Evolutionary conservation across 2,113 vertebrate species (phyloP), one percentile per base, ranked within the genome.

Genomic region (Ptychochromis oligacanthus): DNA sequence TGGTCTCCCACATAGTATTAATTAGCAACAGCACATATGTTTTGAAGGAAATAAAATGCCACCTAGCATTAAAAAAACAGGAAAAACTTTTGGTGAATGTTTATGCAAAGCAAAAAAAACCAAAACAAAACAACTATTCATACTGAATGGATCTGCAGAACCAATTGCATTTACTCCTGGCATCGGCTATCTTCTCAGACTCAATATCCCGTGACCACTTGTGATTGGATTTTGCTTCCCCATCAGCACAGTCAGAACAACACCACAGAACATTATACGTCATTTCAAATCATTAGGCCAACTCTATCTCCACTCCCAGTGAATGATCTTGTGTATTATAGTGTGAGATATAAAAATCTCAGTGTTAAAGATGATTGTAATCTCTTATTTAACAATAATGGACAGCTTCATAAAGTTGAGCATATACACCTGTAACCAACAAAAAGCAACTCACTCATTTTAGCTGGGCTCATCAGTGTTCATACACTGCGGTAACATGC

Each of bases 161-260:
- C 46, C 18, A 77, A 60, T 60, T 78, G 43, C 43, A 62, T 70
- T 36, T 43, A 70, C 54, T 75, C 52, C 62, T 22, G 13, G 11
- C 26, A 61, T 56, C 60, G 43, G 60, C 77, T 40, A 31, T 17
- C 24, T 28, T 22, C 57, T 72, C 57, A 38, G 40, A 64, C 61
- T 81, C 77, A 38, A 54, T 74, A 52, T 58, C 26, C 81, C 38
- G 49, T 77, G 49, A 87, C 77, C 7, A 1, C 40, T 70, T 12
- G 14, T 81, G 74, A 84, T 77, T 88, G 81, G 81, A 85, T 72
- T 77, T 86, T 56, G 3, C 55, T 5, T 31, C 62, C 18, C 34
- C 0, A 3, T 81, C 18, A 81, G 36, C 75, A 43, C 31, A 34
- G 36, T 40, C 15, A 26, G 56, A 2, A 1, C 38, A 20, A 38